Conservation (phyloP, 2,888 invertebrate species). For the Acheta domesticus region DNA sequence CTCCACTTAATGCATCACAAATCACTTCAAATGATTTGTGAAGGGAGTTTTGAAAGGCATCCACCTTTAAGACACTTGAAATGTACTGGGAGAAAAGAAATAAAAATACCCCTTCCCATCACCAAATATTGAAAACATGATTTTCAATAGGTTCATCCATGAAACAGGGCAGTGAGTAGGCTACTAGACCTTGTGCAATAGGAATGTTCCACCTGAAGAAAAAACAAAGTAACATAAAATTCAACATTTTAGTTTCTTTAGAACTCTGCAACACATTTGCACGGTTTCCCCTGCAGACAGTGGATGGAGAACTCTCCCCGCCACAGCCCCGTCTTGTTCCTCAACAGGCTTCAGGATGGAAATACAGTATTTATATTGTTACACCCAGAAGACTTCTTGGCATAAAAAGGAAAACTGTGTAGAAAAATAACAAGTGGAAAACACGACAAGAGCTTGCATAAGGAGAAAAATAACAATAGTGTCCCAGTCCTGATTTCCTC, state of each 20-base stretch:
- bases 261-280: slow-evolving; percentile 6
- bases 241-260: neutral
- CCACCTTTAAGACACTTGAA: no score
- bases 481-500: slow-evolving; percentile 54
- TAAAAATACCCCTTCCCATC: neutral
- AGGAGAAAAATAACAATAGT: slow-evolving; percentile 35
- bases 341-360: slow-evolving; percentile 18
- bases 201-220: neutral
- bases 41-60: no score
- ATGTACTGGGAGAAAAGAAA: no score
- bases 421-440: slow-evolving; percentile 39
- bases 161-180: slow-evolving; percentile 2
- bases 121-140: neutral
- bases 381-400: slow-evolving; percentile 19
- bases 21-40: no score
- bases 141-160: neutral
- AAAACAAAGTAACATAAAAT: neutral
- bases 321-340: neutral
- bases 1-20: no score
- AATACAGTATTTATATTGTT: slow-evolving; percentile 9
- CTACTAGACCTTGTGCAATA: slow-evolving; percentile 10
- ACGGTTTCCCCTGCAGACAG: neutral
- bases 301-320: neutral
- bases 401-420: slow-evolving; percentile 35
- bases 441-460: slow-evolving; percentile 38